Base-by-base conservation (phyloP, 2,113 vertebrate genomes). In the Typhlomys cinereus region DNA sequence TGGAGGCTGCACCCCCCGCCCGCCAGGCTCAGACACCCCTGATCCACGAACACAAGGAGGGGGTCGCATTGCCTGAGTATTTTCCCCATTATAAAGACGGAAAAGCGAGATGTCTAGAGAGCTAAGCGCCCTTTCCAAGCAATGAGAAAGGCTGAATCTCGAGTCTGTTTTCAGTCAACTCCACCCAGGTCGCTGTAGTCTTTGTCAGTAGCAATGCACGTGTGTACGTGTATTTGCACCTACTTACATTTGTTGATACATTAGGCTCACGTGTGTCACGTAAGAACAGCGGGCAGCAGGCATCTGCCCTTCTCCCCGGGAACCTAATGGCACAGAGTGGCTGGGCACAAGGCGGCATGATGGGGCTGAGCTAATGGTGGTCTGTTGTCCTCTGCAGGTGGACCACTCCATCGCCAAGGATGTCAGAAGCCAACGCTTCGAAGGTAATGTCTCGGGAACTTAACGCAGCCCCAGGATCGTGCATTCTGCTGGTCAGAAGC, bases 391-490 rank as follows among this genome's bases (percentile, higher is more conserved):
- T 84, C 69, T 84, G 31, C 94, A 97, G 96, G 86, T 74, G 50
- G 44, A 74, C n/a, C 80, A 57, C 12, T 23, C 66, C 70, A 21
- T 59, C 29, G 48, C n/a, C 67, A 84, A 64, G 59, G 92, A 96
- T 31, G 7, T 39, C 83, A 86, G 92, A 48, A 92, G 66, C 59
- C 95, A 87, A 18, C 71, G 18, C 1, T 3, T 12, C 2, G 91
- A 81, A 96, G 96, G 96, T 96, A 96, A 95, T 39, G 61, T 64
- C 48, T 12, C 25, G 34, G 34, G 67, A 31, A 34, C 41, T 20
- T 66, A 34, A 21, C 6, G 8, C 7, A 34, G 21, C 31, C 44
- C 44, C 48, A 11, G 20, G 54, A 46, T 62, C 75, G 34, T 54
- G 52, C 27, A 23, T 39, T 39, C 62, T n/a, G 50, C 50, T 52